Evolutionary conservation across 2,113 vertebrate species (phyloP).

Genomic region (Sapajus apella): DNA sequence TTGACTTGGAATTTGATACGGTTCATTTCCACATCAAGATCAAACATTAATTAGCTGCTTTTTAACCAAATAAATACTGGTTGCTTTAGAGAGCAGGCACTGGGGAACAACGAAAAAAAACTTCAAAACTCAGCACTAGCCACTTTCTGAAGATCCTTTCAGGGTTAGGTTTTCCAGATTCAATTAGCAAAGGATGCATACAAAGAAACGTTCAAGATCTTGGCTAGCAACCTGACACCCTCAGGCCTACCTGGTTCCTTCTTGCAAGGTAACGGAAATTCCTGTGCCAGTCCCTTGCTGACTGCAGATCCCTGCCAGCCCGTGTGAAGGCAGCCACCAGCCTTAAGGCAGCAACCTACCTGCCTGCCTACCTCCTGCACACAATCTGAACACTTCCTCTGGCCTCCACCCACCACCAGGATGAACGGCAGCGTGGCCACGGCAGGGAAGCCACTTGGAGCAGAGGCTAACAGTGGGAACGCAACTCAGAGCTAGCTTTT

Average conservation of each 20-base stretch:
- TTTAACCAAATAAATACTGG: conserved; percentile 53
- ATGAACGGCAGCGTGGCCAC: background rate
- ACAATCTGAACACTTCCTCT: conserved; percentile 44
- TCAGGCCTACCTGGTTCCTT: background rate
- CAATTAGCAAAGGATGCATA: background rate
- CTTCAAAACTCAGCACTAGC: background rate
- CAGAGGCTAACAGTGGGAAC: background rate
- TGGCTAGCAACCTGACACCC: background rate
- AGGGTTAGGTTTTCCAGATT: background rate
- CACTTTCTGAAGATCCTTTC: background rate
- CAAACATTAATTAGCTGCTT: conserved; percentile 66
- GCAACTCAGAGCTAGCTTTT: background rate
- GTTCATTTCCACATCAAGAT: conserved; percentile 68
- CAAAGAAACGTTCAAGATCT: background rate
- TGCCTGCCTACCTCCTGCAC: background rate
- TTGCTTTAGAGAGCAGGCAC: background rate
- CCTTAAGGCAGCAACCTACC: background rate
- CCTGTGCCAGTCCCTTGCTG: background rate
- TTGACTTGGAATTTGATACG: conserved; percentile 49
- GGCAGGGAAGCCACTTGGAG: background rate
- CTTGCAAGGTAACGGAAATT: background rate
- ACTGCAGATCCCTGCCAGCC: background rate
- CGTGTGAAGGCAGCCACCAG: background rate
- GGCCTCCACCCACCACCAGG: background rate
- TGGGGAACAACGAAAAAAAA: background rate